Evolutionary conservation across 1,140 invertebrate genomes (phyloP), one percentile per base, ranked within the genome.

Genomic region (Euschistus heros): DNA sequence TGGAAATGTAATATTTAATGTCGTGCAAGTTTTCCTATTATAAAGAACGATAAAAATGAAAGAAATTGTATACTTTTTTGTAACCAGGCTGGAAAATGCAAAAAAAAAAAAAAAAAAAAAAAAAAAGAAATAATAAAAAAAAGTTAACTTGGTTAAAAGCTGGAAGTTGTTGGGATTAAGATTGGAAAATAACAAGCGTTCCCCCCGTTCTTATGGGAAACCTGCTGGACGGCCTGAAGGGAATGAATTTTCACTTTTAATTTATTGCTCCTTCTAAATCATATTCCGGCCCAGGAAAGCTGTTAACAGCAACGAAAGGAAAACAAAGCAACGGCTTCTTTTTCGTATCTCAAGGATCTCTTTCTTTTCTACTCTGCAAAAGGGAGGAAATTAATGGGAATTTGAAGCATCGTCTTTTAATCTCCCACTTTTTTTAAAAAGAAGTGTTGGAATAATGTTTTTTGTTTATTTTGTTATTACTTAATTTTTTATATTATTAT

Each of bases 201-300:
- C 14, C 22, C n/a, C 6, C 10, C 17, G 10, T 18, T 18, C 47
- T 50, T 13, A 50, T 20, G 22, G n/a, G n/a, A 22, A 50, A 50
- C 22, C 22, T 18, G 3, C 18, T 47, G 18, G 18, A 47, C 15
- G 18, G 18, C 10, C 22, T 50, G 47, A 50, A 22, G 47, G 47
- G n/a, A 50, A 50, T 50, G 47, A 50, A 50, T 20, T 50, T 22
- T 50, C 47, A 20, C 47, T 50, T 50, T 50, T 50, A 50, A 50
- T 50, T 50, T 50, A 50, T 50, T 50, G 47, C 47, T 6, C 22
- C 47, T 50, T 50, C 22, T 50, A 50, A 50, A 50, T 50, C 47
- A 50, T 50, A 6, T 13, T 37, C 33, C 33, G 33, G 10, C 33
- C 33, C 33, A 37, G 33, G 10, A 37, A 37, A 37, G 33, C 33